Evolutionary conservation across 2,113 vertebrate genomes (phyloP), one percentile per base, ranked within the genome.

Genomic region (Rhodinocichla rosea): DNA sequence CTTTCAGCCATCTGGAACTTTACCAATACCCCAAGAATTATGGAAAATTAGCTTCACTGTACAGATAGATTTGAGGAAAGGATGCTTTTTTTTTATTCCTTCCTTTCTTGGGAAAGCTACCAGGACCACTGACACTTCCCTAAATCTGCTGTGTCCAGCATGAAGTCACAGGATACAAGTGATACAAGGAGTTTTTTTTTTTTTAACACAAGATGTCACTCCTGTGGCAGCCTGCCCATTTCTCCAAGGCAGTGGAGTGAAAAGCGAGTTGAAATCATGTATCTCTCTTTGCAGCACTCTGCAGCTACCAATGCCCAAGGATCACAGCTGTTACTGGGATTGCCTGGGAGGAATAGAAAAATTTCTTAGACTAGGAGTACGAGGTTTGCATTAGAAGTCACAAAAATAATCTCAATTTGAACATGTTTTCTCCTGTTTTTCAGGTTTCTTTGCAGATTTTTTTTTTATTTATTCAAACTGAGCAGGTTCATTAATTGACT

Each of bases 1-100:
- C 75, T 94, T 95, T 83, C 73, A 88, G 15, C n/a, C 63, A 26
- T n/a, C 50, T 93, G 94, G 75, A 94, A 85, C 67, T 62, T 88
- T 49, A 76, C 78, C 90, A 93, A 5, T 90, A 95, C 83, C 91
- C 55, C 59, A 93, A 77, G 45, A 95, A 69, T 91, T 83, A 90
- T 24, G 37, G 63, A 95, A 92, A 96, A 94, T 27, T 74, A 7
- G 3, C 35, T 80, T 83, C 69, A 88, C 19, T n/a, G 8, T 37
- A 55, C 26, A 33, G 45, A 77, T 14, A 83, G 63, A 77, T 47
- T 4, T 42, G 14, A 27, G 17, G 28, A 90, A 89, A 83, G 9
- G 27, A 0, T 13, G 19, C 0, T 44, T 49, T 23, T 49, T 23
- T 70, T 78, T 47, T 10, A 45, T 55, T 85, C 20, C 5, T 84